A percentile compares a stretch with the other conserved stretches of the same genome.
Evolutionary conservation across 2,113 vertebrate genomes (phyloP).

Genomic region (Coregonus clupeaformis): DNA sequence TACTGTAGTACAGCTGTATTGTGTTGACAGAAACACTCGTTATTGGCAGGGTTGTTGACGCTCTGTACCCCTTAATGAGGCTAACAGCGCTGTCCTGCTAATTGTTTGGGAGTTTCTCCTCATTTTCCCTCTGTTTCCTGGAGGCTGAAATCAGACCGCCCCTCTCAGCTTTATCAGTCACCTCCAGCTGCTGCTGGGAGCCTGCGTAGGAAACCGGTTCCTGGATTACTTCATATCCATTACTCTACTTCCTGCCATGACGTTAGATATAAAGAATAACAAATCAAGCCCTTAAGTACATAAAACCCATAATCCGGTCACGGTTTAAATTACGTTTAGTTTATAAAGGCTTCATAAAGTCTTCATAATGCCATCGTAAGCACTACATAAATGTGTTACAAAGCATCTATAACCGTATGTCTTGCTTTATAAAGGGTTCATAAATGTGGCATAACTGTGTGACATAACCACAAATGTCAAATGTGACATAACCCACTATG

Average conservation of each 20-base stretch:
- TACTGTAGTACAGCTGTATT: slow-evolving; percentile 16
- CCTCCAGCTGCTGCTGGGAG: not conserved
- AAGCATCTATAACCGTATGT: too few relatives aligned
- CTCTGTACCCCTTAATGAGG: slow-evolving; percentile 49
- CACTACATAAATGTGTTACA: too few relatives aligned
- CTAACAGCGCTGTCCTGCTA: slow-evolving; percentile 43
- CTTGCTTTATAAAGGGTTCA: too few relatives aligned
- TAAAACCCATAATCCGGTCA: not conserved
- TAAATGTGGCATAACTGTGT: too few relatives aligned
- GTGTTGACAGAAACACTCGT: slow-evolving; percentile 33
- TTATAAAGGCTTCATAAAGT: too few relatives aligned
- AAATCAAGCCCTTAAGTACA: not conserved
- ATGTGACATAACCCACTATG: too few relatives aligned
- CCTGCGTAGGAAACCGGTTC: not conserved
- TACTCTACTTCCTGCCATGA: not conserved
- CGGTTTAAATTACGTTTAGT: too few relatives aligned
- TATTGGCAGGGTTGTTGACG: slow-evolving; percentile 26
- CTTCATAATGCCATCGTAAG: too few relatives aligned
- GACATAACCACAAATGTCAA: too few relatives aligned
- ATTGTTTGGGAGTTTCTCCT: slow-evolving; percentile 47
- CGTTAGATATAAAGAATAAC: not conserved
- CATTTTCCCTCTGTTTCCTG: not conserved
- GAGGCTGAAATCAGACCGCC: not conserved
- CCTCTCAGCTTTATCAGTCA: not conserved
- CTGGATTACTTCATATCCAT: not conserved